Evolutionary conservation across 2,888 invertebrate species (phyloP).

Genomic region (Eupithecia subumbrata): DNA sequence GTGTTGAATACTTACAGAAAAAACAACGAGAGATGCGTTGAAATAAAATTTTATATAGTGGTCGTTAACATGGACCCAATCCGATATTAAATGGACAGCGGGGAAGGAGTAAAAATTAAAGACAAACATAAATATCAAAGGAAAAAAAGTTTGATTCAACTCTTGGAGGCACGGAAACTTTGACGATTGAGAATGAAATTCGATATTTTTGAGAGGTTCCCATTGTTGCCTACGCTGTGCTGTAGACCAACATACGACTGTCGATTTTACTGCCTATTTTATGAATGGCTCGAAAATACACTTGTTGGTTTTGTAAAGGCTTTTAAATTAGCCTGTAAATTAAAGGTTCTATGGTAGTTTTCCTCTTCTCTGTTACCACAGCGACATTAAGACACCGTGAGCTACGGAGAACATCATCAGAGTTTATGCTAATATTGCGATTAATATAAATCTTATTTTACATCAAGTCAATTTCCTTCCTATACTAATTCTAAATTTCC

Average conservation of each 20-base stretch:
- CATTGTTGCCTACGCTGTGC: constrained; percentile 65
- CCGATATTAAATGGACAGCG: constrained; percentile 80
- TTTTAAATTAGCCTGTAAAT: constrained; percentile 33
- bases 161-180: constrained; percentile 57
- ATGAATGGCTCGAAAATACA: constrained; percentile 65
- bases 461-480: neutral
- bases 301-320: constrained; percentile 34
- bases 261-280: constrained; percentile 67
- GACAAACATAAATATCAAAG: constrained; percentile 79
- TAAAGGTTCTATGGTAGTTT: constrained; percentile 25
- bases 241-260: constrained; percentile 59
- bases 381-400: constrained; percentile 8
- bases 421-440: neutral
- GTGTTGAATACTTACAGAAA: constrained; percentile 73
- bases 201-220: constrained; percentile 72
- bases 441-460: neutral
- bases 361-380: constrained; percentile 12
- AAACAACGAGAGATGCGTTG: constrained; percentile 69
- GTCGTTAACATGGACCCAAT: constrained; percentile 79
- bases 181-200: constrained; percentile 76
- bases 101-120: constrained; percentile 81
- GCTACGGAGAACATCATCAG: neutral
- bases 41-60: constrained; percentile 83
- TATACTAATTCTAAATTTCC: neutral
- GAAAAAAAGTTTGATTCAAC: constrained; percentile 74